These are phyloP conservation scores for Philopotamus ludificatus DNA, from an alignment of 1,140 invertebrate species.

Conservation along the genomic window DNA sequence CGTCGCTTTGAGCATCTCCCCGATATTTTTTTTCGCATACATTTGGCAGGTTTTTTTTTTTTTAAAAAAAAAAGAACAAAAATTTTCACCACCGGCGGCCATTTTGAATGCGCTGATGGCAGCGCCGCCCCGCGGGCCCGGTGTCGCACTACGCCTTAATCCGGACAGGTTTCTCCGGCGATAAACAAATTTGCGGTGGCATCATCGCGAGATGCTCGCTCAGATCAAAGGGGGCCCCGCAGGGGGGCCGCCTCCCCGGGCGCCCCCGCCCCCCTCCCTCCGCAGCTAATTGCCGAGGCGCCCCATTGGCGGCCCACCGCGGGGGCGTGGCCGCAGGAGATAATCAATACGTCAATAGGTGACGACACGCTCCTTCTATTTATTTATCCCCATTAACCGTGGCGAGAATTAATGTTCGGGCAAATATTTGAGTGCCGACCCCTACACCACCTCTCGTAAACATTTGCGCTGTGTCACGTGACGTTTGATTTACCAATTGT, in stretches of 20 bases:
- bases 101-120: not conserved
- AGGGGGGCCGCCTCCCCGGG: not conserved
- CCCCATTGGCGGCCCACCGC: constrained; percentile 18
- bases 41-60: no score
- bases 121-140: not conserved
- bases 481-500: no score
- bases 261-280: not conserved
- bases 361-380: constrained; percentile 7
- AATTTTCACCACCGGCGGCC: not conserved
- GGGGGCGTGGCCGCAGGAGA: constrained; percentile 19
- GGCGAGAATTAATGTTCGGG: not conserved
- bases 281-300: constrained; percentile 19
- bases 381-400: constrained; percentile 6
- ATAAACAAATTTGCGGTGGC: not conserved
- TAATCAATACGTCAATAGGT: constrained; percentile 29
- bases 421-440: not conserved
- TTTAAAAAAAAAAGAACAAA: no score
- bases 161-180: no score
- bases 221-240: not conserved
- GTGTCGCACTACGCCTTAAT: no score
- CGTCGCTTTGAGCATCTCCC: no score
- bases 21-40: no score
- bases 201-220: not conserved
- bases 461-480: no score
- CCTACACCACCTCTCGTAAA: no score